phyloP scores from a whole-genome alignment of 2,888 invertebrate genomes.

The Agrilus cyanescens region DNA sequence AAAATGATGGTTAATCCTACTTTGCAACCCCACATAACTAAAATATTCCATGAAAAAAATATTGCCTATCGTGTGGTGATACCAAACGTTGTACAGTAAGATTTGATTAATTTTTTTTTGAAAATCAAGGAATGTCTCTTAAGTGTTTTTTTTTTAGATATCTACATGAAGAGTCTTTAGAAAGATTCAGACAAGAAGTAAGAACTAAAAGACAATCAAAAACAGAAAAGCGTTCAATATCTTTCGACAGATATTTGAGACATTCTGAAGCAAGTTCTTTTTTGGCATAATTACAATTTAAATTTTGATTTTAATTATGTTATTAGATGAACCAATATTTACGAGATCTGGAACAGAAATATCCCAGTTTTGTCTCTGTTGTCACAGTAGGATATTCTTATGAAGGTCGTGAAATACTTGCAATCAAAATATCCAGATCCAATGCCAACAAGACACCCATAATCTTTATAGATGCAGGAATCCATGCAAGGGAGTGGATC shows the following conservation, averaged over 20 bases:
- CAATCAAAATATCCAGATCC: slow-evolving; percentile 33
- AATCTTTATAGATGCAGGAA: slow-evolving; percentile 44
- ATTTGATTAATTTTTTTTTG: too few species aligned
- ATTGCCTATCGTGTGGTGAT: too few species aligned
- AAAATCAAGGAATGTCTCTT: too few species aligned
- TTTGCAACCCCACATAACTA: too few species aligned
- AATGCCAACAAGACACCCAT: slow-evolving; percentile 32
- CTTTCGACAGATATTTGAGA: slow-evolving; percentile 34
- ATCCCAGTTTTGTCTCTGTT: slow-evolving; percentile 28
- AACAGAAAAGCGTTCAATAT: slow-evolving; percentile 12
- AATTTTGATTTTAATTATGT: neutral
- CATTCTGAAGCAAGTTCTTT: slow-evolving; percentile 12
- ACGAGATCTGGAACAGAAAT: slow-evolving; percentile 18
- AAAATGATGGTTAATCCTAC: neutral
- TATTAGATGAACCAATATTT: slow-evolving; percentile 31
- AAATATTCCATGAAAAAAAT: too few species aligned
- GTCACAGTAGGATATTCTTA: slow-evolving; percentile 31
- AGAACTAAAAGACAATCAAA: too few species aligned
- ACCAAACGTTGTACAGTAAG: too few species aligned
- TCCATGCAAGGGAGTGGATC: slow-evolving; percentile 60
- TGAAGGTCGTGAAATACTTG: slow-evolving; percentile 32
- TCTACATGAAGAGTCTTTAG: too few species aligned
- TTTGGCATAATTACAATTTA: neutral
- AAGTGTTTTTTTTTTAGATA: too few species aligned
- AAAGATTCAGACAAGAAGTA: too few species aligned